These are phyloP conservation scores for Oryzias melastigma DNA, from an alignment of 2,113 vertebrate genomes.

Conservation along the genomic window DNA sequence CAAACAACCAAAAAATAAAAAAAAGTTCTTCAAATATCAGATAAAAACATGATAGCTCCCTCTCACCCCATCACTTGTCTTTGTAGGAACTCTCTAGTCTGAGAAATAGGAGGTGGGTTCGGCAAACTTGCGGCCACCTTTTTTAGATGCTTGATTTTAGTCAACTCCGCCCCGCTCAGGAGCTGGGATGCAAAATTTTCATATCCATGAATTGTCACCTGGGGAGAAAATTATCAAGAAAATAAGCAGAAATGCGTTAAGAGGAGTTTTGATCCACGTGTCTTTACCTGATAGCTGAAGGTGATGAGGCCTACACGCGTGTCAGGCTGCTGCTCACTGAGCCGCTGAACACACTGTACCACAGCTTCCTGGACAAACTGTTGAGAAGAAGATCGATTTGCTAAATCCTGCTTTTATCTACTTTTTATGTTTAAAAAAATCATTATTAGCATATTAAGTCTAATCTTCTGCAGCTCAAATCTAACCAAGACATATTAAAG, in stretches of 20 bases:
- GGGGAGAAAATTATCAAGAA: constrained; percentile 2
- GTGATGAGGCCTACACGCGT: constrained; percentile 68
- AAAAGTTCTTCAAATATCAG: not conserved
- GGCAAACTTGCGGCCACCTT: constrained; percentile 48
- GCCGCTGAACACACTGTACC: constrained; percentile 53
- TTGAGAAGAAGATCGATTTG: constrained; percentile 1
- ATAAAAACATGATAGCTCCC: not conserved
- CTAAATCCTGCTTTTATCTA: not conserved
- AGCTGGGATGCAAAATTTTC: constrained; percentile 27
- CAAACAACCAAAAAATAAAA: not conserved
- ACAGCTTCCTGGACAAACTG: constrained; percentile 73
- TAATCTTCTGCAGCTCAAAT: not conserved
- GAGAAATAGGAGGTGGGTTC: constrained; percentile 60
- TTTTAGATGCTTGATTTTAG: constrained; percentile 54
- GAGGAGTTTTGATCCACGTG: not conserved
- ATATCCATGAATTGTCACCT: constrained; percentile 70
- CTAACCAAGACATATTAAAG: not conserved
- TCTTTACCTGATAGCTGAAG: constrained; percentile 66
- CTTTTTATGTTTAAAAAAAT: not conserved
- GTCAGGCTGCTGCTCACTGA: constrained; percentile 51
- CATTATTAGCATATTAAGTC: not conserved
- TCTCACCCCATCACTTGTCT: constrained; percentile 62
- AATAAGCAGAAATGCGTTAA: not conserved
- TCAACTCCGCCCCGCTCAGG: constrained; percentile 48
- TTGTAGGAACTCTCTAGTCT: constrained; percentile 55